Percentiles rank a stretch among this genome's conserved stretches.
Evolutionary conservation across 2,888 invertebrate genomes (phyloP).

Genomic region (Brachypalpus laphriformis): DNA sequence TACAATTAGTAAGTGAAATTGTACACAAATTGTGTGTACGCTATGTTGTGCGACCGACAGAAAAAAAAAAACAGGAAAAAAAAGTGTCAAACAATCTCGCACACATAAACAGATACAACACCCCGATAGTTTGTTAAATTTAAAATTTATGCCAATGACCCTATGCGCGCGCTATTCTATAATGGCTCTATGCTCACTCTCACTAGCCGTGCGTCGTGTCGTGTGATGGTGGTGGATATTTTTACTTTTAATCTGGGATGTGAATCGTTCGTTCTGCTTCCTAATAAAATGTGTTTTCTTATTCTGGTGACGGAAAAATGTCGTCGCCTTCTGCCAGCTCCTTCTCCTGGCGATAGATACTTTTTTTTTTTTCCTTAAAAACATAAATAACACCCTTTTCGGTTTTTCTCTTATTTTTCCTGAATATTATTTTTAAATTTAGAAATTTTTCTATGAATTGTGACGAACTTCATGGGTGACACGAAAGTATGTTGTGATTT

Average conservation of each 20-base stretch:
- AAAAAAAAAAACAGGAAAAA: not conserved
- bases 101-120: constrained; percentile 36
- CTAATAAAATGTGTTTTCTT: constrained; percentile 50
- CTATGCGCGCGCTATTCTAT: constrained; percentile 72
- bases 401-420: not conserved
- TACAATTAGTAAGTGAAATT: constrained; percentile 70
- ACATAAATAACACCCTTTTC: constrained; percentile 1
- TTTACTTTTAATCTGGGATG: constrained; percentile 73
- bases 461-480: constrained; percentile 69
- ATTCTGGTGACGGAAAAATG: constrained; percentile 56
- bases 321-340: constrained; percentile 29
- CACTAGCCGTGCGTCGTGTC: constrained; percentile 12
- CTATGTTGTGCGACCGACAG: not conserved
- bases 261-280: constrained; percentile 66
- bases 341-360: not conserved
- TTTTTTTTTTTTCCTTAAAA: not conserved
- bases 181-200: constrained; percentile 32
- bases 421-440: constrained; percentile 43
- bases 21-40: constrained; percentile 53
- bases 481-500: constrained; percentile 24
- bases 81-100: constrained; percentile 58
- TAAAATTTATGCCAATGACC: constrained; percentile 77
- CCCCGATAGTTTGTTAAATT: constrained; percentile 74
- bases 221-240: constrained; percentile 70
- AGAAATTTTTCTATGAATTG: constrained; percentile 60